phyloP scores from a whole-genome alignment of 2,888 invertebrate genomes.

The Cryptops parisi region DNA sequence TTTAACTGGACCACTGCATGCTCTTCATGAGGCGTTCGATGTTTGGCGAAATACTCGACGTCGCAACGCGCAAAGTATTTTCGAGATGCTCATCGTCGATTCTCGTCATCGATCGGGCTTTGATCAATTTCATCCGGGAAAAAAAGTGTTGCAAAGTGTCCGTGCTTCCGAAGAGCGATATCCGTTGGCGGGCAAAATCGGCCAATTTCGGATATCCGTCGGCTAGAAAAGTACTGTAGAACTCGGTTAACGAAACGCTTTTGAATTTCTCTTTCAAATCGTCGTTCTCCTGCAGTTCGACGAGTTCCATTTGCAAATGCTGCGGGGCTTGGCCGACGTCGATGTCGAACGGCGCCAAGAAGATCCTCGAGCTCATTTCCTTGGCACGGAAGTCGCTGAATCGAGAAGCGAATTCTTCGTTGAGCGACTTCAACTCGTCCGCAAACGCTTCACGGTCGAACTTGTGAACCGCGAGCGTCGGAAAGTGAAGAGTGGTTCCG shows the following conservation, averaged over 20 bases:
- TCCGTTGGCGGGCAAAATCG: not conserved
- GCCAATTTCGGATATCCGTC: not conserved
- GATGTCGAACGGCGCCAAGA: not conserved
- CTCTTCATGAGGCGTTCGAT: not conserved
- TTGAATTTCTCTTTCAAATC: not conserved
- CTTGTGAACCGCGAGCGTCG: not conserved
- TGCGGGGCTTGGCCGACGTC: not conserved
- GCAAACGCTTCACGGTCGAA: too few relatives aligned
- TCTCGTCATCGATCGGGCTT: not conserved
- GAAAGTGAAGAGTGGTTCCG: not conserved
- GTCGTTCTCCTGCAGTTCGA: not conserved
- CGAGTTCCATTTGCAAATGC: not conserved
- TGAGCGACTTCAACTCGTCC: too few relatives aligned
- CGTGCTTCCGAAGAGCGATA: not conserved
- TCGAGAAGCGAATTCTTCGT: too few relatives aligned
- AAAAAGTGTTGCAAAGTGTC: not conserved
- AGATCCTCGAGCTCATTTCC: not conserved
- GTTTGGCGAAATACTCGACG: not conserved
- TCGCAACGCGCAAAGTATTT: not conserved
- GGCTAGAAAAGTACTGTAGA: not conserved
- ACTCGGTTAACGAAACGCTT: not conserved
- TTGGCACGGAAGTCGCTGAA: too few relatives aligned
- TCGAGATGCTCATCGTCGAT: not conserved
- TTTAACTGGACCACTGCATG: too few relatives aligned
- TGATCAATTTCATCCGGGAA: not conserved